A percentile compares a stretch with the other conserved stretches of the same genome.
Evolutionary conservation across 2,888 invertebrate species (phyloP).

Genomic region (Hirtodrosophila cameraria): DNA sequence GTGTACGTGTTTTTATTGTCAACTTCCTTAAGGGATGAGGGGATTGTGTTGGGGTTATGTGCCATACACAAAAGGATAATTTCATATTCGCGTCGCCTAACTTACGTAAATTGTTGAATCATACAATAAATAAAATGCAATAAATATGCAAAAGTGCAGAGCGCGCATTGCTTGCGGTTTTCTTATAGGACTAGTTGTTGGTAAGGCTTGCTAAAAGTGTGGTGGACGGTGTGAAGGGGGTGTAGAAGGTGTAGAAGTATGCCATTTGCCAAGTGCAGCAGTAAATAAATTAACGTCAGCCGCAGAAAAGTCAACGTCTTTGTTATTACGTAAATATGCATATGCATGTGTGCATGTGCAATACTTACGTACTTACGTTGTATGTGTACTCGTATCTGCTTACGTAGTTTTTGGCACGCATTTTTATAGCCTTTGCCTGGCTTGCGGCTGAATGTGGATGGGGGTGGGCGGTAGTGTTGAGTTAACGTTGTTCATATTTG

Average conservation of each 20-base stretch:
- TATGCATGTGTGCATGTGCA: neutral
- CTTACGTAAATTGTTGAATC: slow-evolving; percentile 71
- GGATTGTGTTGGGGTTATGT: slow-evolving; percentile 4
- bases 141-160: slow-evolving; percentile 66
- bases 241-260: neutral
- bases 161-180: slow-evolving; percentile 58
- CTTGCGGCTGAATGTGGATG: neutral
- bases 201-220: neutral
- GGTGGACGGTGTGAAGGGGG: neutral
- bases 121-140: slow-evolving; percentile 70
- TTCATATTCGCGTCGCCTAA: slow-evolving; percentile 69
- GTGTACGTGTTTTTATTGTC: slow-evolving; percentile 60
- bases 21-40: slow-evolving; percentile 44
- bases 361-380: slow-evolving; percentile 29
- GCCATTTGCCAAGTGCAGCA: slow-evolving; percentile 56
- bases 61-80: slow-evolving; percentile 59
- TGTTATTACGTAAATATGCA: slow-evolving; percentile 44
- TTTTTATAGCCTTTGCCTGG: slow-evolving; percentile 27
- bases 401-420: slow-evolving; percentile 42
- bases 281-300: slow-evolving; percentile 69
- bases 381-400: no score
- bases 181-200: neutral
- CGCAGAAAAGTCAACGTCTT: slow-evolving; percentile 59
- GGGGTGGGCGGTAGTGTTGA: neutral
- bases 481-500: no score